These are phyloP conservation scores for Cladopsammia gracilis DNA, from an alignment of 64 coral and sea anemone genomes.

Conservation along the genomic window DNA sequence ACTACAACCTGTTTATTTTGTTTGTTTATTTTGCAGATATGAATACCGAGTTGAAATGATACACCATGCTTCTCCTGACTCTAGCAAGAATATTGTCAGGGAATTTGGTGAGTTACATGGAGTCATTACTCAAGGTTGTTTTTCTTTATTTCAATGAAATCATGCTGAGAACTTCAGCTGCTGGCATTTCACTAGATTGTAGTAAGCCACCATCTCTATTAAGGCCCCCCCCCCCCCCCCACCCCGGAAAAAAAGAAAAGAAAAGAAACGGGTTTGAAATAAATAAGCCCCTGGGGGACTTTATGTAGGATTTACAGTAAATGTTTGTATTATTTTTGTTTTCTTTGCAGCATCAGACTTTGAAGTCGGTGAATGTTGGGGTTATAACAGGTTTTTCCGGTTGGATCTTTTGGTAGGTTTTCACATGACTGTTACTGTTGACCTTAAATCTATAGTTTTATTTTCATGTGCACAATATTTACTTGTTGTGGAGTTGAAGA, in stretches of 20 bases:
- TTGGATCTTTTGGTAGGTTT: conserved; percentile 95
- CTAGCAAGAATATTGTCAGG: conserved; percentile 95
- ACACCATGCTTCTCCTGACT: conserved; percentile 96
- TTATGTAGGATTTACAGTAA: background rate
- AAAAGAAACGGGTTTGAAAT: no score
- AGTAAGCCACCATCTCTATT: no score
- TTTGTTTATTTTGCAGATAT: conserved; percentile 62
- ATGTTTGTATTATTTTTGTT: background rate
- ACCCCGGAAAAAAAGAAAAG: no score
- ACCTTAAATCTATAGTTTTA: background rate
- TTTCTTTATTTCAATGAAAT: no score
- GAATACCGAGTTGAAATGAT: conserved; percentile 98
- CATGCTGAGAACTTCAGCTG: no score
- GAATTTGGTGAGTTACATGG: conserved; percentile 84
- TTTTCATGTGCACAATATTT: background rate
- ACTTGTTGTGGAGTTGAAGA: no score
- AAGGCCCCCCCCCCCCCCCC: no score
- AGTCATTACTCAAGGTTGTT: background rate
- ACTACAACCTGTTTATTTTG: background rate
- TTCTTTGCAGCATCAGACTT: conserved; percentile 94
- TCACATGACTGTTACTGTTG: background rate
- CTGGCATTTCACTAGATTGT: no score
- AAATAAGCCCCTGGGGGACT: no score
- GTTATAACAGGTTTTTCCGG: conserved; percentile 98
- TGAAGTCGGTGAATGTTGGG: conserved; percentile 99